Conservation (phyloP, 2,888 invertebrate species). For the Baronia brevicornis region DNA sequence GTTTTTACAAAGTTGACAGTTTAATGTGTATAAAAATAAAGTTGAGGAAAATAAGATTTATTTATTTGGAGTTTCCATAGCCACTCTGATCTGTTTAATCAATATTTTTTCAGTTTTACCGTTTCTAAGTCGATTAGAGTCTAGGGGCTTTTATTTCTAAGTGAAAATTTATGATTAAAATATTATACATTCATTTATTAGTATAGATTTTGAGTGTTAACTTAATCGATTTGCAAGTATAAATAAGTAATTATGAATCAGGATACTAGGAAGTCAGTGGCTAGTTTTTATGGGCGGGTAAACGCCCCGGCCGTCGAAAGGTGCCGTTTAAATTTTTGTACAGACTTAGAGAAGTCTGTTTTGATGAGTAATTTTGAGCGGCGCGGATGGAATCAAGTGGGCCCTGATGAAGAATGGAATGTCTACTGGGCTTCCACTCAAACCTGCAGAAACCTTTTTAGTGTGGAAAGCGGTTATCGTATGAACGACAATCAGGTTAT, state of each 20-base stretch:
- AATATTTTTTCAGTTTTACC: too few relatives aligned
- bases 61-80: too few relatives aligned
- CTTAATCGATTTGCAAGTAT: background rate
- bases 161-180: too few relatives aligned
- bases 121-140: too few relatives aligned
- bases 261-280: slow-evolving; percentile 16
- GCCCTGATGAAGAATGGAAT: slow-evolving; percentile 93
- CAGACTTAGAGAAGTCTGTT: slow-evolving; percentile 92
- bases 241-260: slow-evolving; percentile 10
- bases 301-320: slow-evolving; percentile 32
- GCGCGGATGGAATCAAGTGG: slow-evolving; percentile 87
- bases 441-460: slow-evolving; percentile 90
- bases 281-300: slow-evolving; percentile 70
- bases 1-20: too few relatives aligned
- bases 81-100: too few relatives aligned
- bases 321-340: slow-evolving; percentile 80
- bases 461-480: slow-evolving; percentile 44
- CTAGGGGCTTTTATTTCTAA: too few relatives aligned
- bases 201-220: too few relatives aligned
- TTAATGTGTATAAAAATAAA: too few relatives aligned
- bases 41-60: too few relatives aligned
- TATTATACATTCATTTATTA: too few relatives aligned
- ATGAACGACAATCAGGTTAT: slow-evolving; percentile 79
- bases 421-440: slow-evolving; percentile 93
- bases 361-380: slow-evolving; percentile 92